Evolutionary conservation across 2,888 invertebrate genomes (phyloP), one percentile per base, ranked within the genome.

Genomic region (Myathropa florea): DNA sequence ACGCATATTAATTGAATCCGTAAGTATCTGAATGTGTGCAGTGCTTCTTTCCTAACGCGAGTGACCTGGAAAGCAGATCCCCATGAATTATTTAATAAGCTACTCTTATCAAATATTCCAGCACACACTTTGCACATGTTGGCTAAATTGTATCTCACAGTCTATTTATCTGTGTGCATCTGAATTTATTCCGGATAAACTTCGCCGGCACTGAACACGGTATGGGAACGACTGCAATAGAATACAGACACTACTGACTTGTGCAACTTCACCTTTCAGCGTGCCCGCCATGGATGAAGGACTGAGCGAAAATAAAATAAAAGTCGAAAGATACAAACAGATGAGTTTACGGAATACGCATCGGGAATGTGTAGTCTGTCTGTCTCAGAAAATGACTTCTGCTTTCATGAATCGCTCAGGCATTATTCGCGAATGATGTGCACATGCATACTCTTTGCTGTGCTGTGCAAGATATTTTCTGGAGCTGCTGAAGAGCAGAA

Each of bases 61-160:
- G 2, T 18, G 18, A 21, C 18, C 46, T 18, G 46, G 7, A 18
- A 46, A 18, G 46, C 46, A 46, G 46, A 46, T 2, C 7, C 9
- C n/a, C 57, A 68, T 68, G n/a, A 26, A 73, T 61, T 53, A 63
- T 53, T 46, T 72, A 55, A 63, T 63, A 73, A 73, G 53, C 63
- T 30, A 24, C 72, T n/a, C 23, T 63, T 53, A 63, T 72, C 72
- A 21, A 9, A 24, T 55, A 36, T 33, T 33, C 53, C 46, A 33
- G 46, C 21, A 72, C 39, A 14, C 55, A 57, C 21, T 33, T n/a
- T 39, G 12, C 6, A 63, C 26, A 28, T 46, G 28, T 7, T 3
- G 26, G 21, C 23, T 63, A n/a, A 46, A 72, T 53, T 55, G 9
- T 55, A 53, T 14, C 53, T 72, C 33, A n/a, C 36, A 33, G 14